These are phyloP conservation scores for Spilarctia lutea DNA, from an alignment of 2,888 invertebrate genomes.

Conservation along the genomic window DNA sequence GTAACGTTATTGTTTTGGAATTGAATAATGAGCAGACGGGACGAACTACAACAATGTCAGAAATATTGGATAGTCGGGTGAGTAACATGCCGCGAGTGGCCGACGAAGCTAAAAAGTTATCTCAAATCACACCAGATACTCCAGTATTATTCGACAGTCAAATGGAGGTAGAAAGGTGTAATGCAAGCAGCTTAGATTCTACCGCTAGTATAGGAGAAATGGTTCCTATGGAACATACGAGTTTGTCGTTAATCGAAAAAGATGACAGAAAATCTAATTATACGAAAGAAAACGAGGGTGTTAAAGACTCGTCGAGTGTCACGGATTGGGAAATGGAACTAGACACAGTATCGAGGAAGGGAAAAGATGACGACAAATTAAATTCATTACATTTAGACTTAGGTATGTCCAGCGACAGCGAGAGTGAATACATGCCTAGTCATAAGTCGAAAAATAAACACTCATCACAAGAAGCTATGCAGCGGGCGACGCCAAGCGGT, in stretches of 20 bases:
- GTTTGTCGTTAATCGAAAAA: constrained; percentile 65
- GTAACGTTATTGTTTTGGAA: constrained; percentile 82
- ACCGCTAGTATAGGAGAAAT: constrained; percentile 74
- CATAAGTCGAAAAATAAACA: constrained; percentile 70
- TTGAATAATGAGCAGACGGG: constrained; percentile 81
- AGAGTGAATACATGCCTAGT: constrained; percentile 75
- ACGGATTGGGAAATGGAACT: constrained; percentile 89
- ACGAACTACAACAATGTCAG: constrained; percentile 80
- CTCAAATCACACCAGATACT: constrained; percentile 85
- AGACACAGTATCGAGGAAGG: constrained; percentile 82
- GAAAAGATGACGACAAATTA: constrained; percentile 79
- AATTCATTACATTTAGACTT: constrained; percentile 81
- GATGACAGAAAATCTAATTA: constrained; percentile 66
- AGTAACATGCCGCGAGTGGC: constrained; percentile 53
- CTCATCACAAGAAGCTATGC: constrained; percentile 68
- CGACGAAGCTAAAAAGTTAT: constrained; percentile 61
- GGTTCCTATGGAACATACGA: constrained; percentile 66
- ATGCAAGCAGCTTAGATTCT: constrained; percentile 79
- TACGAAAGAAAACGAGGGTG: constrained; percentile 68
- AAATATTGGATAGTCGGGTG: constrained; percentile 77
- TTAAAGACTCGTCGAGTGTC: constrained; percentile 76
- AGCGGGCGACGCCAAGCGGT: constrained; percentile 74
- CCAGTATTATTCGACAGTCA: constrained; percentile 83
- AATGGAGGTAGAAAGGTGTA: constrained; percentile 75
- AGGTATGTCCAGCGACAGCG: constrained; percentile 85